A percentile compares a stretch with the other conserved stretches of the same genome.
Conservation (phyloP, 2,113 vertebrate species). For the Elgaria multicarinata region DNA sequence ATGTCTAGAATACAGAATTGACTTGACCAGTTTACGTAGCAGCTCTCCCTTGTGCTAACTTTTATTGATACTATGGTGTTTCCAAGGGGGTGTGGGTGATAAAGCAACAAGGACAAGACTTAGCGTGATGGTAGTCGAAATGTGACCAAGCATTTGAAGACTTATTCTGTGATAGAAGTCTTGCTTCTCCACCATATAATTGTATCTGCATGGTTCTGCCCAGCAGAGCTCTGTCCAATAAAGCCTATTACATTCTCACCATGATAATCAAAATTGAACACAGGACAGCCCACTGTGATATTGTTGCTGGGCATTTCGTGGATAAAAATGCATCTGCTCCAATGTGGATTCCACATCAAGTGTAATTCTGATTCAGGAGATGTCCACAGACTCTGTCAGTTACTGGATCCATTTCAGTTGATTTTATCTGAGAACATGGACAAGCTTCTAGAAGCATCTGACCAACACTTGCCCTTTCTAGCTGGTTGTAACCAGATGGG, state of each 20-base stretch:
- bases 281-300: background rate
- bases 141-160: background rate
- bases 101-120: background rate
- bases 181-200: background rate
- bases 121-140: background rate
- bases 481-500: background rate
- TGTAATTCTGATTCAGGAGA: background rate
- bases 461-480: background rate
- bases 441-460: background rate
- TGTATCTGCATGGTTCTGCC: background rate
- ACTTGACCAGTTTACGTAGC: background rate
- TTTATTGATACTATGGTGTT: too few species aligned
- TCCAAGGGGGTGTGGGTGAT: background rate
- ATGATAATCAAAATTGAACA: background rate
- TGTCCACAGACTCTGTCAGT: background rate
- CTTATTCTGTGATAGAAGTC: background rate
- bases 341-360: background rate
- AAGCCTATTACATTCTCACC: background rate
- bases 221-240: background rate
- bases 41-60: too few species aligned
- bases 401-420: background rate
- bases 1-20: background rate
- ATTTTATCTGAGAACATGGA: too few species aligned
- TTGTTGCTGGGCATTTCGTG: background rate
- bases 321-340: background rate